Conservation (phyloP, 2,113 vertebrate species). For the Tychaedon coryphoeus region DNA sequence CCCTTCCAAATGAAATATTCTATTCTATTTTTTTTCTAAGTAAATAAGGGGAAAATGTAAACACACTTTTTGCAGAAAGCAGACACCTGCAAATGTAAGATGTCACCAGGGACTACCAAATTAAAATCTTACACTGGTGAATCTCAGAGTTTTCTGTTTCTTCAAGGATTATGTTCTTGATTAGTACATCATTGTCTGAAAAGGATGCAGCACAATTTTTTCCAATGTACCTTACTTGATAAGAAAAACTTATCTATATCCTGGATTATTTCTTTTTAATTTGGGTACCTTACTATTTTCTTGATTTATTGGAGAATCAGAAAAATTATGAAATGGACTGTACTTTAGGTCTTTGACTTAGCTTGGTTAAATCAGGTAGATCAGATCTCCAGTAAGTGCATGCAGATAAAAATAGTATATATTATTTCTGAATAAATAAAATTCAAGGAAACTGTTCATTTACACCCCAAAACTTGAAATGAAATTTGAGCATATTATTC, state of each 20-base stretch:
- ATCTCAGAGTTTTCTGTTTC: background rate
- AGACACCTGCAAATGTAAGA: background rate
- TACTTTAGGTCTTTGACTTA: background rate
- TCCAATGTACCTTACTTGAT: background rate
- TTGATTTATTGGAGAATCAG: background rate
- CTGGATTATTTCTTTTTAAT: background rate
- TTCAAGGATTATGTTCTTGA: background rate
- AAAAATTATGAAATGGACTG: background rate
- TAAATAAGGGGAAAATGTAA: background rate
- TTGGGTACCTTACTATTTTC: background rate
- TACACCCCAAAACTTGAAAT: background rate
- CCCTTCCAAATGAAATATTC: background rate
- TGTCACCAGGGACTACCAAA: background rate
- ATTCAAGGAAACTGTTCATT: background rate
- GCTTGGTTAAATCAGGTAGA: background rate
- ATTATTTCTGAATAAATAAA: constrained; percentile 27
- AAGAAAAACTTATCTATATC: background rate
- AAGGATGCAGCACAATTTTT: background rate
- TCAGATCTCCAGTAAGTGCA: background rate
- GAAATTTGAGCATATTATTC: constrained; percentile 49
- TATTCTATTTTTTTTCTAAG: background rate
- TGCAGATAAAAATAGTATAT: background rate
- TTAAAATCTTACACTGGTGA: background rate
- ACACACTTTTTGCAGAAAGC: background rate
- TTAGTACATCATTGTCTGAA: background rate